Evolutionary conservation across 2,797 vertebrate species (phyloP), one percentile per base, ranked within the genome.

Genomic region (Melanitta fusca): DNA sequence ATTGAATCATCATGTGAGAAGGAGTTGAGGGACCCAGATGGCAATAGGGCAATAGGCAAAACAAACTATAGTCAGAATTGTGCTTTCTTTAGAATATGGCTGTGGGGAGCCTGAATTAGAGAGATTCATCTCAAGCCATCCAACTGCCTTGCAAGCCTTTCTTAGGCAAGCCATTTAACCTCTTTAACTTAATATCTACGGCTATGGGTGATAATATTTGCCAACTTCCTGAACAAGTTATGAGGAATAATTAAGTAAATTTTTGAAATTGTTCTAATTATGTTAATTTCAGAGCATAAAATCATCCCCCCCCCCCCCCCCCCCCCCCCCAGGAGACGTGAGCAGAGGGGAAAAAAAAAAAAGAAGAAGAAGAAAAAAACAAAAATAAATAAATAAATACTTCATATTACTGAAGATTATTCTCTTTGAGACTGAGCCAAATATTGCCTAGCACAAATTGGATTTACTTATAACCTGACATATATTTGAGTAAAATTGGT

Each of bases 121-220:
- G 71, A 71, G 16, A 75, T 69, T 71, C 66, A 62, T 11, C 68
- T 38, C 62, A 70, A 64, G 27, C 28, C 51, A 49, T 56, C 14
- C 17, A 28, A 56, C 25, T 38, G 8, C 53, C 47, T 85, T 79
- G 32, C 39, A 71, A 47, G 43, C 25, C 19, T 38, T 74, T 58
- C 75, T 90, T 39, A 74, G 68, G 62, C 75, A 91, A 82, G 19
- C 38, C 43, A 56, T 88, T 92, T 82, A 93, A 90, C 83, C 58
- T 79, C 71, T 74, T 88, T 74, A 81, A 9, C 4, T 3, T 56
- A 60, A 53, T 87, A 74, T 86, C 34, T 20, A 21, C 16, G 27
- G 27, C 32, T 85, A 45, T 8, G 34, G 30, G 30, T 56, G 49
- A 72, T 64, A 74, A 62, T 22, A 85, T 71, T 68, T 91, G 39